Evolutionary conservation across 2,888 invertebrate species (phyloP), one percentile per base, ranked within the genome.

Genomic region (Drosophila putrida): DNA sequence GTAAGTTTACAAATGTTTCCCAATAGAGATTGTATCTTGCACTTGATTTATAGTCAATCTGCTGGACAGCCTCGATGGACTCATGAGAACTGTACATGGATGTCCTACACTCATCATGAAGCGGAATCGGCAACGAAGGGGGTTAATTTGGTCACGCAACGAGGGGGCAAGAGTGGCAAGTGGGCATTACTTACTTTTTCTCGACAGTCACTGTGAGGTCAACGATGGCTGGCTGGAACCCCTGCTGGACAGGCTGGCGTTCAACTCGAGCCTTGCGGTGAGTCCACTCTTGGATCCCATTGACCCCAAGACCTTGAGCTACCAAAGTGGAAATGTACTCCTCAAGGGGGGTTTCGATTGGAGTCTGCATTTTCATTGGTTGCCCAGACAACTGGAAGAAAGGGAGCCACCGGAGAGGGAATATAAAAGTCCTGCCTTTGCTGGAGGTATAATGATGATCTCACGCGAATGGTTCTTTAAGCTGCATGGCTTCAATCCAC

Each of bases 341-440:
- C 84, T 93, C 43, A 92, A 92, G 88, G 93, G 93, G 75, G 93
- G 93, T 4, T 93, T 94, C 85, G 93, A 93, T 82, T 93, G 93
- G 93, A 92, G 91, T 80, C 84, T 94, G 53, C 92, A 93, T 74
- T 93, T 93, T 76, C 93, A 92, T 74, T 93, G 93, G 93, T 90
- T 93, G 64, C 87, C 91, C 4, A 64, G 89, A 0, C 28, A 49
- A 4, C 27, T 85, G 43, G 13, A 15, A 0, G 60, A 82, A 0
- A 4, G 41, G 6, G 83, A 80, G 72, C 28, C 43, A 13, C 53
- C 36, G 4, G 68, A 70, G 64, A 57, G 58, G 33, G 73, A 78
- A n/a, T 84, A 47, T 68, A 89, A 80, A 50, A 92, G 91, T 80
- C 91, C 92, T n/a, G 81, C 78, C 59, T 90, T 92, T 71, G 81